Base-by-base conservation (phyloP, 2,888 invertebrate species). In the Tigriopus californicus region DNA sequence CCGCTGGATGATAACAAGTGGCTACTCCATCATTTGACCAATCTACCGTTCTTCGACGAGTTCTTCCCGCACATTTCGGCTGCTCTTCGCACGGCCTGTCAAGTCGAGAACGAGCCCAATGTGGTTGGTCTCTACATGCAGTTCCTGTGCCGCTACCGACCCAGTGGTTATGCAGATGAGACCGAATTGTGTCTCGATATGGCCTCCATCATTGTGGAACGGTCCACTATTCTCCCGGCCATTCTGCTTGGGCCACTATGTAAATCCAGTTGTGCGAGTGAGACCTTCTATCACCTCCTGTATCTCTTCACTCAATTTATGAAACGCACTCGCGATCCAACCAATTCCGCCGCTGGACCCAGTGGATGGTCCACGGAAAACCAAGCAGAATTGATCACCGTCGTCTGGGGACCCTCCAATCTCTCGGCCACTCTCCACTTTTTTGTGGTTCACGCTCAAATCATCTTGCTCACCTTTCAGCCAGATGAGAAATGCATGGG, bases 121-220 rank as follows among this genome's bases (percentile, higher is more conserved):
- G 74, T 88, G 69, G 81, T 89, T 60, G 81, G 82, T 60, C 83
- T 84, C 46, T 94, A 92, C 71, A 80, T 92, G 60, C 78, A 79
- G 64, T 92, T 90, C 72, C 78, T 94, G 51, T 82, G 89, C 0
- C 74, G 78, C 1, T 82, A 87, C 70, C 82, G 83, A 1, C 64
- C 72, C 66, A 81, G 82, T 57, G 67, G 79, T 2, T 75, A 82
- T 1, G 76, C 78, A 1, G 81, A 82, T 62, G 73, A 83, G 66
- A 75, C 80, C 49, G 82, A 82, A 65, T 72, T 83, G 54, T 80
- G 70, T 20, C 65, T 72, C 65, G 92, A 92, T 70, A 79, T 94
- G 69, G 85, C 89, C 12, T 89, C 90, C 65, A 74, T 92, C 65
- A 83, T 94, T 62, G 91, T 94, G 60, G 92, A 94, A 71, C 77